A percentile compares a stretch with the other conserved stretches of the same genome.
phyloP scores from a whole-genome alignment of 2,113 vertebrate species.

The Neolamprologus variostigma region DNA sequence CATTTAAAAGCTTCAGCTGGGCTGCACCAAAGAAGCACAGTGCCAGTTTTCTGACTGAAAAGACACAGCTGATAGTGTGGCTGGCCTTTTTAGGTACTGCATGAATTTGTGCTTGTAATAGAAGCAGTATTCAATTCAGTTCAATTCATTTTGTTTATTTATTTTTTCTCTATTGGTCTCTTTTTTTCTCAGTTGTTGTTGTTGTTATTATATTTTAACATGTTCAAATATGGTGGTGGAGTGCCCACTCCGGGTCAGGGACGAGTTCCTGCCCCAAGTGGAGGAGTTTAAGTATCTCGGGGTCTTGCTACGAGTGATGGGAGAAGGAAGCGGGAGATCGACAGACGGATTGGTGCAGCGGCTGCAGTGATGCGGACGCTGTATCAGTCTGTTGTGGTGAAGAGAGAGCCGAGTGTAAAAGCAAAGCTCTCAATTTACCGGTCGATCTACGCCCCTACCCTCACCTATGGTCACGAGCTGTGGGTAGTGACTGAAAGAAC shows the following conservation, averaged over 20 bases:
- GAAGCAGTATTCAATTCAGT: not conserved
- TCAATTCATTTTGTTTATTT: not conserved
- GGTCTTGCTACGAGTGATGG: not conserved
- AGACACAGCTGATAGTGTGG: accelerated
- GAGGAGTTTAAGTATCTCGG: accelerated
- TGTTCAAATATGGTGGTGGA: not conserved
- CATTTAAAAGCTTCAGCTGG: not conserved
- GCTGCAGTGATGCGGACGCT: not conserved
- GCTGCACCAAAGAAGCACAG: not conserved
- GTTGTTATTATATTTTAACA: not conserved
- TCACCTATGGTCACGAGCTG: not conserved
- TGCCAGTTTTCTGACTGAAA: not conserved
- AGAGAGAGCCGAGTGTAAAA: accelerated
- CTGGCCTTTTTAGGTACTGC: not conserved
- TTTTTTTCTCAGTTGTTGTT: not conserved
- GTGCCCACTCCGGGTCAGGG: not conserved
- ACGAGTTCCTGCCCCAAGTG: accelerated
- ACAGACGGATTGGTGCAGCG: not conserved
- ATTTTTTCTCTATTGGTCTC: accelerated
- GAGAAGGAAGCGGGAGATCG: not conserved
- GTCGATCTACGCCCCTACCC: not conserved
- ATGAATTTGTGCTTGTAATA: not conserved
- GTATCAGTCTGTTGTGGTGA: not conserved
- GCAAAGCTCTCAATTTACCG: not conserved
- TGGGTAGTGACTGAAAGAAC: not conserved